A percentile compares a stretch with the other conserved stretches of the same genome.
phyloP scores from a whole-genome alignment of 2,797 vertebrate species.

The Rhyacichthys aspro region DNA sequence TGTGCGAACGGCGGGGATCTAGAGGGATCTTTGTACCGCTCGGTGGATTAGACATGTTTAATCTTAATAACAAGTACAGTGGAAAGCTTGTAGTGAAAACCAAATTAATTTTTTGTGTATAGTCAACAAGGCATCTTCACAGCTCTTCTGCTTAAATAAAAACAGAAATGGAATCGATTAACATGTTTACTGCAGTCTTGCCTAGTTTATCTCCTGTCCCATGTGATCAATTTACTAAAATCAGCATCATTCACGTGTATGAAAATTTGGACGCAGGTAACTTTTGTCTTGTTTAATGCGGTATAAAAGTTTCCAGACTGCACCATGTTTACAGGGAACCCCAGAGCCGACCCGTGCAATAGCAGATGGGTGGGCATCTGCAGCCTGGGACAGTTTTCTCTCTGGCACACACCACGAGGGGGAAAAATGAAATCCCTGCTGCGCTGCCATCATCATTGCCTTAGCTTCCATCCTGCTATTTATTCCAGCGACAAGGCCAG shows the following conservation, averaged over 20 bases:
- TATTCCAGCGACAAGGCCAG: conserved; percentile 52
- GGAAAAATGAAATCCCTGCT: conserved; percentile 48
- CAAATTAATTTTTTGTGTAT: too few species aligned
- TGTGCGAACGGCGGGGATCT: conserved; percentile 2
- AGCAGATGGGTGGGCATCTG: conserved; percentile 65
- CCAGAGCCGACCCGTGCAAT: conserved; percentile 28
- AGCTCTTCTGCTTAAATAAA: too few species aligned
- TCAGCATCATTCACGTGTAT: background rate
- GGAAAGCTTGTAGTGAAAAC: too few species aligned
- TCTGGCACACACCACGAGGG: conserved; percentile 22
- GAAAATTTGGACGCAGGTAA: too few species aligned
- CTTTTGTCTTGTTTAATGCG: conserved; percentile 13
- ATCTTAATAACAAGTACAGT: background rate
- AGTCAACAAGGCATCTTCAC: too few species aligned
- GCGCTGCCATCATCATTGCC: conserved; percentile 40
- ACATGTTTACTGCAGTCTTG: too few species aligned
- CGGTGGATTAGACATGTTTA: background rate
- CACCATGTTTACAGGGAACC: conserved; percentile 44
- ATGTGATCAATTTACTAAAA: too few species aligned
- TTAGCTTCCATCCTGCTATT: conserved; percentile 48
- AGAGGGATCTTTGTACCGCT: background rate
- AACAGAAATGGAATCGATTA: too few species aligned
- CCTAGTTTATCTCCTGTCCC: background rate
- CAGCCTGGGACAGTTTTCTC: conserved; percentile 50
- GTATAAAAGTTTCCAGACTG: conserved; percentile 20